Percentiles rank a stretch among this genome's conserved stretches.
Conservation (phyloP, 2,888 invertebrate species). For the Tenthredo livida region DNA sequence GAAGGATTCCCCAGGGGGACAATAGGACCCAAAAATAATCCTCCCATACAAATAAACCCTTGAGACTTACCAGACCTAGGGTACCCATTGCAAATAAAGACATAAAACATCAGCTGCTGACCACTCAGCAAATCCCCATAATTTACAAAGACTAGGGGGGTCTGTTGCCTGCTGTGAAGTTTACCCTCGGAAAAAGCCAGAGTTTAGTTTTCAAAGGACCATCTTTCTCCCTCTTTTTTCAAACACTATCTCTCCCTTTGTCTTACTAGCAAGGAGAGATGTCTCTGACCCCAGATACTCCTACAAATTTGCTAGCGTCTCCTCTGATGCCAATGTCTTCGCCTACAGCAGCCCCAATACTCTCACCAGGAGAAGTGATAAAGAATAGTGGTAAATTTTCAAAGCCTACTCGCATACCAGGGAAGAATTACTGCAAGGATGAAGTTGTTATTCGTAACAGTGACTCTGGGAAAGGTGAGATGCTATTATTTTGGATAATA, state of each 20-base stretch:
- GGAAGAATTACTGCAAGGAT: slow-evolving; percentile 96
- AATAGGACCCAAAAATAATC: neutral
- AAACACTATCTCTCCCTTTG: too few relatives aligned
- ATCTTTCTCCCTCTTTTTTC: neutral
- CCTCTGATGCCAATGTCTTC: slow-evolving; percentile 73
- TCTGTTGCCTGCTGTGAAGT: neutral
- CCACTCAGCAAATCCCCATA: neutral
- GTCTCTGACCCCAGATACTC: slow-evolving; percentile 67
- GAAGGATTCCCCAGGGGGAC: neutral
- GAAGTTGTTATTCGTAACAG: slow-evolving; percentile 97
- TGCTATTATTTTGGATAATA: neutral
- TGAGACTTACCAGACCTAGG: neutral
- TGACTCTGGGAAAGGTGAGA: slow-evolving; percentile 96
- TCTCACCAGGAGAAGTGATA: slow-evolving; percentile 91
- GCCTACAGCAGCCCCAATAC: slow-evolving; percentile 81
- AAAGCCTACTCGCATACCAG: slow-evolving; percentile 93
- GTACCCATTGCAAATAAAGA: neutral
- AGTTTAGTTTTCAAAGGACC: neutral
- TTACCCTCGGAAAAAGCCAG: neutral
- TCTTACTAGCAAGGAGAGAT: slow-evolving; percentile 57
- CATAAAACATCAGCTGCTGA: neutral
- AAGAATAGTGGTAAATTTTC: slow-evolving; percentile 93
- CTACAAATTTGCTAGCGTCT: slow-evolving; percentile 69
- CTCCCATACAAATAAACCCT: neutral
- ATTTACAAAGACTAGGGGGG: neutral